Conservation (phyloP, 2,888 invertebrate genomes). For the Drosophila testacea region DNA sequence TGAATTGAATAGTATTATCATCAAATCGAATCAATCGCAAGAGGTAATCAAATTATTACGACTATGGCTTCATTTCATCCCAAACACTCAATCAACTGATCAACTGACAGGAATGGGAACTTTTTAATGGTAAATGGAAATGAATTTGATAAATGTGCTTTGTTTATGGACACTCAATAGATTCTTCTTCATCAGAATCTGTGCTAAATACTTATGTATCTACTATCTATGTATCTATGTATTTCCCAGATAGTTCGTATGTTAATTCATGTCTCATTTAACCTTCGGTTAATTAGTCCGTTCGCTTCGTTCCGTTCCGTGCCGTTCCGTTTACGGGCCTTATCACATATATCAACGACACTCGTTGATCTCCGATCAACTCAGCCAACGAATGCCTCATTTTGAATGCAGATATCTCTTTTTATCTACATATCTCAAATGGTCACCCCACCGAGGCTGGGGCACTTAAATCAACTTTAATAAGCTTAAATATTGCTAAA, state of each 20-base stretch:
- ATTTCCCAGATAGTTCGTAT: slow-evolving; percentile 47
- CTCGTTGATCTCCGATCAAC: slow-evolving; percentile 19
- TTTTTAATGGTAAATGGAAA: background rate
- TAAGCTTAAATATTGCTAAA: slow-evolving; percentile 19
- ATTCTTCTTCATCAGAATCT: slow-evolving; percentile 1
- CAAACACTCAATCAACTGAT: slow-evolving; percentile 28
- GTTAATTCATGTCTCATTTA: slow-evolving; percentile 58
- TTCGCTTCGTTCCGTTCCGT: slow-evolving; percentile 49
- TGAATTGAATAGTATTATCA: slow-evolving; percentile 31
- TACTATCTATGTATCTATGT: slow-evolving; percentile 3
- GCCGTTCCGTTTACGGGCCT: slow-evolving; percentile 45
- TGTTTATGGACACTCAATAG: slow-evolving; percentile 3
- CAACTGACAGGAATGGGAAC: slow-evolving; percentile 24
- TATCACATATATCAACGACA: slow-evolving; percentile 68
- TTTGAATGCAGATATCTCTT: slow-evolving; percentile 42
- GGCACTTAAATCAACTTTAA: slow-evolving; percentile 37
- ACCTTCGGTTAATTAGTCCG: slow-evolving; percentile 71
- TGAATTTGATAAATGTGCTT: slow-evolving; percentile 33
- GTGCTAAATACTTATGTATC: background rate
- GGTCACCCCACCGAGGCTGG: slow-evolving; percentile 13
- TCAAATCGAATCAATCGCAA: slow-evolving; percentile 15
- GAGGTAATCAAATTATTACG: slow-evolving; percentile 42
- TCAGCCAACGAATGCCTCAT: slow-evolving; percentile 27
- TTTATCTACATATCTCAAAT: background rate
- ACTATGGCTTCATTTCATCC: slow-evolving; percentile 25